phyloP scores from a whole-genome alignment of 37 sponge, comb jelly and placozoan species.

The Crambe crambe region DNA sequence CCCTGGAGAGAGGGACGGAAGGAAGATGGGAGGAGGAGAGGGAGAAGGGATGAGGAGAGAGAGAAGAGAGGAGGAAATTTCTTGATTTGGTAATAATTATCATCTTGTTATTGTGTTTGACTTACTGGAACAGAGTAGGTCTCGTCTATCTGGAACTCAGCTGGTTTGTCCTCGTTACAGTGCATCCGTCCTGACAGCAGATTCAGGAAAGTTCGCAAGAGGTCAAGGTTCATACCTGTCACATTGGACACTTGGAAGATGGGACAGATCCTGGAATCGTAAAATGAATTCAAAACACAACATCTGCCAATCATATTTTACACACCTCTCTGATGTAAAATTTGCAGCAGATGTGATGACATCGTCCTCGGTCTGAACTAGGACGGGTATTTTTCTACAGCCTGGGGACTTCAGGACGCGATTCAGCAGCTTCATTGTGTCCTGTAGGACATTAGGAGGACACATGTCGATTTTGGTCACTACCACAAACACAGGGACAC shows the following conservation, averaged over 20 bases:
- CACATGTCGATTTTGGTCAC: conserved; percentile 99
- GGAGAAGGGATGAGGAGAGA: not conserved
- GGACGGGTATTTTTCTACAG: conserved; percentile 95
- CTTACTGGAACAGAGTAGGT: conserved; percentile 95
- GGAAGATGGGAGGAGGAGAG: no score
- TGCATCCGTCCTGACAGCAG: conserved; percentile 85
- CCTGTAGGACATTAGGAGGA: conserved; percentile 95
- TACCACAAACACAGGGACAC: conserved; percentile 98
- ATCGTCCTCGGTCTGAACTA: conserved; percentile 89
- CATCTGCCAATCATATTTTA: not conserved
- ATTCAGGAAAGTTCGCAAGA: conserved; percentile 92
- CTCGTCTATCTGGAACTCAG: conserved; percentile 97
- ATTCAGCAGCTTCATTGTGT: conserved; percentile 89
- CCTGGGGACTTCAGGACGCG: conserved; percentile 97
- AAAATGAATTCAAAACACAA: no score
- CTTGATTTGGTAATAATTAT: no score
- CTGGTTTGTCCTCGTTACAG: conserved; percentile 74
- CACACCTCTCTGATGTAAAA: conserved; percentile 95
- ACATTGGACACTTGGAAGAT: conserved; percentile 99
- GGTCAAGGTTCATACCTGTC: conserved; percentile 93
- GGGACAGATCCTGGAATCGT: conserved; percentile 91
- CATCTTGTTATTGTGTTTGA: no score
- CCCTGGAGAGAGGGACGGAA: conserved; percentile 65
- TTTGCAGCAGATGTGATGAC: conserved; percentile 94
- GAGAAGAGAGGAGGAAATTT: not conserved